phyloP scores from a whole-genome alignment of 35 echinoderm and acorn worm genomes.

The Hemicentrotus pulcherrimus region DNA sequence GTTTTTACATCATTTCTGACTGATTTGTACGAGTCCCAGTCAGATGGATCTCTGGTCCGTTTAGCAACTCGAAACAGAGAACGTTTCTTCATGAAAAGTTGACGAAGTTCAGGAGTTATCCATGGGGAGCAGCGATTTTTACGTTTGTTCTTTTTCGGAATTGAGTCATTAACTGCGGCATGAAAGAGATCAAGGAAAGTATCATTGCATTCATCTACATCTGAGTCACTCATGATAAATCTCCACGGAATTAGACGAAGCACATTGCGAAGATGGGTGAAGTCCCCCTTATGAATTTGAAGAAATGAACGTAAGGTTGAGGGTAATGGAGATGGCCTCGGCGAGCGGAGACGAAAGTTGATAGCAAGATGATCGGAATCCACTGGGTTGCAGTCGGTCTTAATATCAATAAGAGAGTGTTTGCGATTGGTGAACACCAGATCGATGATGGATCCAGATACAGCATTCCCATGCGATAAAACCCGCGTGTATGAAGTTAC shows the following conservation, averaged over 20 bases:
- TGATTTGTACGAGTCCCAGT: background rate
- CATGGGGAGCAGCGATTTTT: background rate
- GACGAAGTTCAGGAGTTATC: background rate
- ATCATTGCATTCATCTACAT: background rate
- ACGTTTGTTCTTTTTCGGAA: background rate
- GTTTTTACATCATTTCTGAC: constrained; percentile 15
- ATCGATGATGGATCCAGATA: background rate
- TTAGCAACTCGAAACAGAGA: background rate
- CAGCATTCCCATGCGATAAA: background rate
- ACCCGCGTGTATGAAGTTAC: too few relatives aligned
- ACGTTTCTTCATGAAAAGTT: background rate
- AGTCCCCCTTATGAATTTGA: background rate
- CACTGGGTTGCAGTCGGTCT: background rate
- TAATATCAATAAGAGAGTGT: background rate
- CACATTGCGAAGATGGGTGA: background rate
- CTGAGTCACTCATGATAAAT: background rate
- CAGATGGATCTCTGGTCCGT: background rate
- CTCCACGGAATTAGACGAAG: background rate
- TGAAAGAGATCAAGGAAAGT: background rate
- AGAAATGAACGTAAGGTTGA: constrained; percentile 7
- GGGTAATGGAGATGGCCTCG: background rate
- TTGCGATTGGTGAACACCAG: background rate
- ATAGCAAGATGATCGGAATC: constrained; percentile 8
- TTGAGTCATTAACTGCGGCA: background rate
- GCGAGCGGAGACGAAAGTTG: background rate